Evolutionary conservation across 2,113 vertebrate genomes (phyloP), one percentile per base, ranked within the genome.

Genomic region (Sylvilagus bachmani): DNA sequence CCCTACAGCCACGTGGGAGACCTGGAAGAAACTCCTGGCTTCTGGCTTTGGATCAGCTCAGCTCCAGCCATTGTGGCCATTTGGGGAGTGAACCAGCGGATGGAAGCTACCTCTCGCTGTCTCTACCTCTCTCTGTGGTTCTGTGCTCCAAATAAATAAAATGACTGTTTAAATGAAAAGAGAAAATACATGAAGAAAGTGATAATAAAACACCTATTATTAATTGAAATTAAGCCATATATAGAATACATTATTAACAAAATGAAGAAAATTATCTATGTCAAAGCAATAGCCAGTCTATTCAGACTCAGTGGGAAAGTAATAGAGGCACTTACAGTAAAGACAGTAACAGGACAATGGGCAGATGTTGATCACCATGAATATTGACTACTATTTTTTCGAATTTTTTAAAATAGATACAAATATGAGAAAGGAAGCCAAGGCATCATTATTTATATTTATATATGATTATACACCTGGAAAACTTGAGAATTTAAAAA

Each of bases 401-500:
- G 31, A 14, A 11, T 66, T 64, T 86, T 77, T 31, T 36, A 71
- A 92, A 66, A 85, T 14, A 85, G 21, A 71, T 62, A 67, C 10
- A 70, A 78, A 12, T 82, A 66, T 33, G 74, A 16, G 55, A 91
- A 91, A 93, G 33, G 25, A 94, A 25, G 64, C 38, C 10, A 79
- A 12, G 51, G 6, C 38, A 81, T 85, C 31, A 90, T 58, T 62
- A n/a, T 67, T 58, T 70, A 1, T 36, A 64, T 7, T 51, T 64
- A 79, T 17, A 64, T 89, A 44, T 58, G n/a, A 78, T 87, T 29
- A 36, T 44, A 31, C 58, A 29, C 36, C 27, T 64, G 71, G 70
- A 66, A 82, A 90, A 79, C 33, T 86, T 33, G 25, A 70, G 38
- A 79, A 80, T 6, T 22, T 83, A 66, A 58, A 67, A 93, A 84